Evolutionary conservation across 2,113 vertebrate species (phyloP), one percentile per base, ranked within the genome.

Genomic region (Brachyhypopomus occidentalis): DNA sequence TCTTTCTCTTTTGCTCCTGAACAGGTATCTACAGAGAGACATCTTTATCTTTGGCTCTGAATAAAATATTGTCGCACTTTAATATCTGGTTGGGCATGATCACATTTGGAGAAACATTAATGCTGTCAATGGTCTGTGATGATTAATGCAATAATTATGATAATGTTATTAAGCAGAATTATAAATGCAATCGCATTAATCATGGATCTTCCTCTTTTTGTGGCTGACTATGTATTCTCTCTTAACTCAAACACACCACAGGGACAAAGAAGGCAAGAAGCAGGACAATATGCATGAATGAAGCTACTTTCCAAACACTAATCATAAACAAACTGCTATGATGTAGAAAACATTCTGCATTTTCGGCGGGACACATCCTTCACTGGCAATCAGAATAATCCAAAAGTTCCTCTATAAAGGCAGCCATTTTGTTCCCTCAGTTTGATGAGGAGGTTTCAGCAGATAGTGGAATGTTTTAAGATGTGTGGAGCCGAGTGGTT

Each of bases 71-170:
- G n/a, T 83, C 80, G 67, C 72, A 55, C 78, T 75, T 85, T 84
- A 86, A 83, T 86, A 81, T 76, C 34, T 73, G 23, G 66, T 74
- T 75, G 59, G 64, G 81, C 72, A 72, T 88, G 83, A 89, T 83
- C 69, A 80, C 77, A 82, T 87, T 84, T 82, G 84, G 72, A 83
- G 34, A 88, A 89, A 87, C 81, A 87, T 86, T 85, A 85, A 82
- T 85, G 52, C 86, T 87, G 86, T 88, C 87, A 83, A 81, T 87
- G 82, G 72, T 71, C 75, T 60, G 74, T 70, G 84, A 86, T 91
- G 89, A 91, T 91, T 89, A 90, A 92, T 89, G 88, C 84, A 84
- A 89, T 86, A 84, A 88, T 87, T 87, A 89, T 90, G 86, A 86
- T 90, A 85, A 87, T 87, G 77, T 85, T 88, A 88, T 90, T 90